Conservation (phyloP, 1,140 invertebrate genomes). For the Drosophila paulistorum region DNA sequence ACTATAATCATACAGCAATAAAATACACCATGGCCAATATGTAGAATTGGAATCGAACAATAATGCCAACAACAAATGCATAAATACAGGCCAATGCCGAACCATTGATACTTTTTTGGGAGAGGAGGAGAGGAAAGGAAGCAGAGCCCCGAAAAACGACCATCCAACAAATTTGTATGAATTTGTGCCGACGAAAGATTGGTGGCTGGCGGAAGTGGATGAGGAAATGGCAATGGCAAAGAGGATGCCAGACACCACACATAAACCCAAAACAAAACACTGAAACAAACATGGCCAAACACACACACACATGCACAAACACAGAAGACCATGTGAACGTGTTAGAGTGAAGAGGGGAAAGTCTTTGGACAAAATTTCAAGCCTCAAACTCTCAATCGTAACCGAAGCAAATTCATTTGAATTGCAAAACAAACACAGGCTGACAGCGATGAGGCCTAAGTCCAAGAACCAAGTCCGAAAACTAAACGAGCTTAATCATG, state of each 20-base stretch:
- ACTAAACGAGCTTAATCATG: slow-evolving; percentile 75
- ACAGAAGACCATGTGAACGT: slow-evolving; percentile 20
- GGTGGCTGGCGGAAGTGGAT: neutral
- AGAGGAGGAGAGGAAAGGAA: slow-evolving; percentile 23
- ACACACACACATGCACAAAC: slow-evolving; percentile 11
- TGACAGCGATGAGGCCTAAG: slow-evolving; percentile 46
- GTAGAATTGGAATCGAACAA: slow-evolving; percentile 50
- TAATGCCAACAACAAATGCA: slow-evolving; percentile 44
- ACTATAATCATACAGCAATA: slow-evolving; percentile 75
- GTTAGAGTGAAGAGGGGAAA: slow-evolving; percentile 2
- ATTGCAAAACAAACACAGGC: slow-evolving; percentile 74
- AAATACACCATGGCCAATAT: slow-evolving; percentile 59
- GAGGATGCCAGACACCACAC: slow-evolving; percentile 15
- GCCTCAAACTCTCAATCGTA: slow-evolving; percentile 7
- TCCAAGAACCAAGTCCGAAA: slow-evolving; percentile 42
- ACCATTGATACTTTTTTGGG: slow-evolving; percentile 67
- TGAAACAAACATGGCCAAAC: slow-evolving; percentile 60
- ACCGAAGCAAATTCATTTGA: slow-evolving; percentile 68
- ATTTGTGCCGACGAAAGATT: slow-evolving; percentile 48
- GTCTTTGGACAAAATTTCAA: slow-evolving; percentile 5
- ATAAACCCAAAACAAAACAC: slow-evolving; percentile 36
- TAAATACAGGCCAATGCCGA: slow-evolving; percentile 74
- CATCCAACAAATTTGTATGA: slow-evolving; percentile 68
- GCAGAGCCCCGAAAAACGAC: slow-evolving; percentile 35
- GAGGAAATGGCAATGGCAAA: slow-evolving; percentile 2